Evolutionary conservation across 2,113 vertebrate genomes (phyloP).

Genomic region (Pseudois nayaur): DNA sequence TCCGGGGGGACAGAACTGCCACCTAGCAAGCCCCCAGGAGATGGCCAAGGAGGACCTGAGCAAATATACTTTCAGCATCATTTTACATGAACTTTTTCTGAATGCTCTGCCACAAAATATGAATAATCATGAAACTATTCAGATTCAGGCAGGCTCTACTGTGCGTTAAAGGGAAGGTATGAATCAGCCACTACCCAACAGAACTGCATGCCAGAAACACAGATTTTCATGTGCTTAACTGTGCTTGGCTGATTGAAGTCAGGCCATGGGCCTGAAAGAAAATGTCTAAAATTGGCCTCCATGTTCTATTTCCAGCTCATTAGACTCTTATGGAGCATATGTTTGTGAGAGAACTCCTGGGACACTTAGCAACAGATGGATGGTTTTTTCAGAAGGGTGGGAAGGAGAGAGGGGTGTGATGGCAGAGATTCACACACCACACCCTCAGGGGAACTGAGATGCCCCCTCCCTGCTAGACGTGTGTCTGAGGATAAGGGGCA

Average conservation of each 20-base stretch:
- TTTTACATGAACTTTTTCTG: neutral
- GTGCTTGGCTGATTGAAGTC: neutral
- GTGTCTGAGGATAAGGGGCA: neutral
- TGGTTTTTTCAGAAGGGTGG: neutral
- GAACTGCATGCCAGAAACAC: neutral
- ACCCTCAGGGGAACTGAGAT: neutral
- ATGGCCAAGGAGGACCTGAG: neutral
- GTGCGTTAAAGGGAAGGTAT: neutral
- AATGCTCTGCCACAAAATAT: neutral
- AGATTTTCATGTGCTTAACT: neutral
- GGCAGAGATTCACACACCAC: neutral
- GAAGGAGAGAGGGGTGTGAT: neutral
- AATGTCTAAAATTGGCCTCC: neutral
- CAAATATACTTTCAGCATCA: neutral
- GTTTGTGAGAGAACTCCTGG: neutral
- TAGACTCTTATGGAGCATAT: neutral
- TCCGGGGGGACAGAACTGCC: neutral
- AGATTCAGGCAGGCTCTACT: neutral
- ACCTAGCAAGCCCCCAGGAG: neutral
- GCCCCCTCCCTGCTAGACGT: neutral
- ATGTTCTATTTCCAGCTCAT: neutral
- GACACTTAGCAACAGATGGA: neutral
- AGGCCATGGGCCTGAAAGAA: neutral
- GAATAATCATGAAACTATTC: neutral
- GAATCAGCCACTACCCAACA: neutral